Percentiles rank a stretch among this genome's conserved stretches.
Evolutionary conservation across 2,797 vertebrate genomes (phyloP).

Genomic region (Xenopus petersii): DNA sequence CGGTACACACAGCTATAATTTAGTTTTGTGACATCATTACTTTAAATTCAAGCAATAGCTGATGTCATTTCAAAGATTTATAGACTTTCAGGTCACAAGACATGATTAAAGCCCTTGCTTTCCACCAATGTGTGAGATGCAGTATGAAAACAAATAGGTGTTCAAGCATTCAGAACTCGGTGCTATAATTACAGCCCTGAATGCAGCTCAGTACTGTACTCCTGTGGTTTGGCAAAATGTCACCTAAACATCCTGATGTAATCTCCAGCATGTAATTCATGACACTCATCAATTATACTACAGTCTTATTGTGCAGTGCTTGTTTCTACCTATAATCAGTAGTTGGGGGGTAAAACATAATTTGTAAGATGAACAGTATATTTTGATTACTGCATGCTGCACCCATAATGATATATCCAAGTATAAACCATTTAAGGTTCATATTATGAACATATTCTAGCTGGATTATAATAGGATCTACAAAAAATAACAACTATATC

Average conservation of each 20-base stretch:
- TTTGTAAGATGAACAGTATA: neutral
- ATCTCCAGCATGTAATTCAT: constrained; percentile 21
- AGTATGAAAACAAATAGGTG: constrained; percentile 17
- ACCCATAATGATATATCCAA: neutral
- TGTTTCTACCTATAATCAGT: constrained; percentile 18
- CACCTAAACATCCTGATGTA: constrained; percentile 15
- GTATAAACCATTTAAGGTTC: neutral
- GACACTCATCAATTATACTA: constrained; percentile 19
- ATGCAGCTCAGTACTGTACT: constrained; percentile 25
- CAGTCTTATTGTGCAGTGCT: neutral
- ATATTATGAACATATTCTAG: neutral
- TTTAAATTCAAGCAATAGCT: constrained; percentile 35
- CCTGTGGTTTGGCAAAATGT: constrained; percentile 33
- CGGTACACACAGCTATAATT: constrained; percentile 23
- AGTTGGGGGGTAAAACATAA: neutral
- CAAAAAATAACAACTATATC: neutral
- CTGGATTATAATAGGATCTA: neutral
- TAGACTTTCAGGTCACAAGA: constrained; percentile 19
- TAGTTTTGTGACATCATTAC: constrained; percentile 44
- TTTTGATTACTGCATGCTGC: neutral
- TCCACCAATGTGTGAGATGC: constrained; percentile 15
- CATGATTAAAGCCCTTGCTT: constrained; percentile 34
- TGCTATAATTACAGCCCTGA: constrained; percentile 27
- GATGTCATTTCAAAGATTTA: constrained; percentile 42
- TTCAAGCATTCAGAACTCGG: constrained; percentile 13